Conservation (phyloP, 1,140 invertebrate genomes). For the Drosophila elegans region DNA sequence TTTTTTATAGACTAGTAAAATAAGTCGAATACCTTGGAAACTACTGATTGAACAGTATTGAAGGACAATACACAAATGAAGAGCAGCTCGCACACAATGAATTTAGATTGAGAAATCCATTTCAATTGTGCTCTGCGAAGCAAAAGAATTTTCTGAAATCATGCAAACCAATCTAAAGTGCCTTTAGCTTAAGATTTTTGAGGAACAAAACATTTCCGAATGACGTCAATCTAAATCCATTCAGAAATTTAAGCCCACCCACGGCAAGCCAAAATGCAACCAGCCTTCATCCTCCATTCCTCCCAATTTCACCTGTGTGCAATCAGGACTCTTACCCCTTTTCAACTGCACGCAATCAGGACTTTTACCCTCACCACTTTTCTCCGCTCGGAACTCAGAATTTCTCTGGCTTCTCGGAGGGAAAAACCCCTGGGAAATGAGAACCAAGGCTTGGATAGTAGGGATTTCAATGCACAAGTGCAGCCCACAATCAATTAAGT, state of each 20-base stretch:
- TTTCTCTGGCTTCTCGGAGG: slow-evolving; percentile 8
- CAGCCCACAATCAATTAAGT: slow-evolving; percentile 65
- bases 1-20: no score
- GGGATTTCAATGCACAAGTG: slow-evolving; percentile 23
- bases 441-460: background rate
- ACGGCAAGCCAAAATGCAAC: background rate
- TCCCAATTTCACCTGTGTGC: background rate
- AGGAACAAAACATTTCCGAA: background rate
- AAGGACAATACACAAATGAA: background rate
- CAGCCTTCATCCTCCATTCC: background rate
- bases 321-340: slow-evolving; percentile 11
- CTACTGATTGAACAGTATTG: background rate
- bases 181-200: background rate
- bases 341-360: slow-evolving; percentile 13
- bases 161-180: slow-evolving; percentile 6
- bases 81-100: background rate
- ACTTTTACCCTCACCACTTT: slow-evolving; percentile 2
- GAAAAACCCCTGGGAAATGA: background rate
- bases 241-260: slow-evolving; percentile 7
- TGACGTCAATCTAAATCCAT: slow-evolving; percentile 17
- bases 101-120: background rate
- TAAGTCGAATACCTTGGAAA: no score
- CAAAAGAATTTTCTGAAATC: background rate
- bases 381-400: background rate
- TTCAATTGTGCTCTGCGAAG: background rate